These are phyloP conservation scores for Typhlichthys subterraneus DNA, from an alignment of 2,797 vertebrate genomes.

Conservation along the genomic window DNA sequence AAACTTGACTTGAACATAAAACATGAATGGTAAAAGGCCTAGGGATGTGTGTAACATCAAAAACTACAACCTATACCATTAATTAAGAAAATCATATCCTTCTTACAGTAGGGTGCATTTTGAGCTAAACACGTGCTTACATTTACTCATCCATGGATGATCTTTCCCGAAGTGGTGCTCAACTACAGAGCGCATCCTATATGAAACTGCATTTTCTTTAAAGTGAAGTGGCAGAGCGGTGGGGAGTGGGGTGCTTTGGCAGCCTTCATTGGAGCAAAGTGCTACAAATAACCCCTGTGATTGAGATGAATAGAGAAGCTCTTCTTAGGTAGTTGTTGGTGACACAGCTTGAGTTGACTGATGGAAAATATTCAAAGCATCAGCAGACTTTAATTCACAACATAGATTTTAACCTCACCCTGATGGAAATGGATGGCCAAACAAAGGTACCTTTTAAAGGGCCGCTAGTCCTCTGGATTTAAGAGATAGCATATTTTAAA, in stretches of 20 bases:
- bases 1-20: no score
- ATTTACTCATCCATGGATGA: slow-evolving; percentile 22
- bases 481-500: slow-evolving; percentile 61
- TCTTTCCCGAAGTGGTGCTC: slow-evolving; percentile 54
- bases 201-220: slow-evolving; percentile 63
- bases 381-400: slow-evolving; percentile 69
- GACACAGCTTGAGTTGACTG: slow-evolving; percentile 68
- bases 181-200: slow-evolving; percentile 45
- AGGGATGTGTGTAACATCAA: no score
- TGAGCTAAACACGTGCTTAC: slow-evolving; percentile 17
- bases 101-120: slow-evolving; percentile 1
- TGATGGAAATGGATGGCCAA: slow-evolving; percentile 66
- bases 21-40: no score
- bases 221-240: slow-evolving; percentile 62
- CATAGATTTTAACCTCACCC: slow-evolving; percentile 57
- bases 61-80: no score
- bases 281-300: slow-evolving; percentile 65
- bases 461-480: slow-evolving; percentile 46
- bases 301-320: slow-evolving; percentile 70
- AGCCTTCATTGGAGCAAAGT: slow-evolving; percentile 55
- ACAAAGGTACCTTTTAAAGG: slow-evolving; percentile 55
- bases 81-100: no score
- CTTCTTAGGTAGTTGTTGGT: slow-evolving; percentile 70
- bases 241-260: slow-evolving; percentile 59
- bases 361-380: slow-evolving; percentile 73